Evolutionary conservation across 2,888 invertebrate genomes (phyloP).

Genomic region (Ophion obscuratus): DNA sequence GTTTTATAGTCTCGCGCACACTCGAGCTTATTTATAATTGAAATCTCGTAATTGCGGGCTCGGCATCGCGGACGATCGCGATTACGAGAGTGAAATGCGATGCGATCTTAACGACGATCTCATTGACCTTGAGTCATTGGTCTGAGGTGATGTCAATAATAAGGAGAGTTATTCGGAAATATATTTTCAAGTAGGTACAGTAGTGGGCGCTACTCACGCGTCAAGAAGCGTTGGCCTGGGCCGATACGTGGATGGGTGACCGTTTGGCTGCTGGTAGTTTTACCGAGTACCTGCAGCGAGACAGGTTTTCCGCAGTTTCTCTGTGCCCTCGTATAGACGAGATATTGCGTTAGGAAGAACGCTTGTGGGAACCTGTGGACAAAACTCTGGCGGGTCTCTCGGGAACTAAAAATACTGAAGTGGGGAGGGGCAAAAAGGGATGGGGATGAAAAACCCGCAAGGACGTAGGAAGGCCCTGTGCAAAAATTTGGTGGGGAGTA

Average conservation of each 20-base stretch:
- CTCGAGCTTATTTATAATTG: conserved; percentile 72
- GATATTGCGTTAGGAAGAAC: not conserved
- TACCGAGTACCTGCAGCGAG: not conserved
- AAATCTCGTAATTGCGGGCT: conserved; percentile 74
- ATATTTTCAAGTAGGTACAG: too few species aligned
- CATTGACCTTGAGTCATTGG: not conserved
- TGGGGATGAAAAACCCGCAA: too few species aligned
- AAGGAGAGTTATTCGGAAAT: not conserved
- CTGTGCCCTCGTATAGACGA: not conserved
- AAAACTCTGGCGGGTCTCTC: too few species aligned
- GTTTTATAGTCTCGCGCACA: conserved; percentile 35
- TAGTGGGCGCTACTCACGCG: too few species aligned
- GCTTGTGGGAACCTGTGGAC: too few species aligned
- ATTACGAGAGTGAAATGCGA: not conserved
- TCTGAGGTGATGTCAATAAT: not conserved
- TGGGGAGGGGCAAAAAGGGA: too few species aligned
- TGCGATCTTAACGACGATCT: not conserved
- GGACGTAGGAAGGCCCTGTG: too few species aligned
- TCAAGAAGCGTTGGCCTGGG: not conserved
- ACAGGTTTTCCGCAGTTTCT: not conserved
- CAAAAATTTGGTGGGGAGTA: too few species aligned
- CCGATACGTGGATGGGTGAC: not conserved
- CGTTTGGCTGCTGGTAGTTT: not conserved
- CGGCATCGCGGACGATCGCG: not conserved
- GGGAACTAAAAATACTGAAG: too few species aligned